phyloP scores from a whole-genome alignment of 2,113 vertebrate species.

The Morone chrysops region DNA sequence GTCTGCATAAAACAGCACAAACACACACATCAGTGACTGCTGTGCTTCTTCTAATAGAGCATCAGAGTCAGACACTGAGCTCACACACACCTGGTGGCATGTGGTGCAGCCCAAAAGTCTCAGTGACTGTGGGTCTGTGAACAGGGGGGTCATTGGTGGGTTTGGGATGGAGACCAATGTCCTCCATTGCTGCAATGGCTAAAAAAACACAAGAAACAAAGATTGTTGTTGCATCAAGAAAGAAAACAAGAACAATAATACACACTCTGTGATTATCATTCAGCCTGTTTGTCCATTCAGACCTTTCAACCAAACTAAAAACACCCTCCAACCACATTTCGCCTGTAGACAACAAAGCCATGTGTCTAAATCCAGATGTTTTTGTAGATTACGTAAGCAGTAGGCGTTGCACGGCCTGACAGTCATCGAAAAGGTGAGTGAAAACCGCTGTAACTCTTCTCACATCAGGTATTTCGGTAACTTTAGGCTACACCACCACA shows the following conservation, averaged over 20 bases:
- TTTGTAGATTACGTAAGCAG: background rate
- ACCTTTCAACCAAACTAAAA: background rate
- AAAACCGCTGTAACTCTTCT: background rate
- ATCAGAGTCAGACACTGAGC: background rate
- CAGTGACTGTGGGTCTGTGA: constrained; percentile 32
- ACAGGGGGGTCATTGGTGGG: constrained; percentile 27
- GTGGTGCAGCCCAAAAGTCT: constrained; percentile 29
- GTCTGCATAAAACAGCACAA: background rate
- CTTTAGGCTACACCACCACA: background rate
- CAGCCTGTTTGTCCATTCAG: background rate
- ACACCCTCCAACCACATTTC: background rate
- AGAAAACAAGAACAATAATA: background rate
- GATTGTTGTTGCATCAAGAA: background rate
- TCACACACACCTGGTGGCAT: constrained; percentile 32
- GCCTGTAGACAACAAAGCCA: background rate
- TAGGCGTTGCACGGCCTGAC: constrained; percentile 10
- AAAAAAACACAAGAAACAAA: constrained; percentile 5
- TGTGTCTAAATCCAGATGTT: constrained; percentile 33
- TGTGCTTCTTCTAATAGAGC: background rate
- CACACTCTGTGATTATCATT: background rate
- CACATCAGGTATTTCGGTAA: background rate
- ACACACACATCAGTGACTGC: background rate
- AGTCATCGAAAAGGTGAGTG: background rate
- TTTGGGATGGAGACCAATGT: constrained; percentile 51
- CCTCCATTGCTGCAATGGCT: constrained; percentile 63